Evolutionary conservation across 2,888 invertebrate genomes (phyloP).

Genomic region (Morinoia aosen): DNA sequence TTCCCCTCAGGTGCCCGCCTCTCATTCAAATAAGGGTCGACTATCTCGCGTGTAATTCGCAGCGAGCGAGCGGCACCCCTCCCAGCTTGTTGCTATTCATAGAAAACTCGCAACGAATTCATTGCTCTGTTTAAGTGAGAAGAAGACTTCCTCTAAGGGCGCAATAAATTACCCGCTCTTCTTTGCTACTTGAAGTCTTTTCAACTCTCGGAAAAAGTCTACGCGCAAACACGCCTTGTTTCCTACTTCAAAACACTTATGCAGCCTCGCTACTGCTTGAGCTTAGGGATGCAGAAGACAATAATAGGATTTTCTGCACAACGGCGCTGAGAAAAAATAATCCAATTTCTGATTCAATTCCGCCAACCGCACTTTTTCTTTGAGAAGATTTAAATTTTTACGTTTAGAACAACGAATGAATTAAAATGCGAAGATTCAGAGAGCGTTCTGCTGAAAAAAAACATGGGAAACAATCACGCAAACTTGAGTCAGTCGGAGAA

Average conservation of each 20-base stretch:
- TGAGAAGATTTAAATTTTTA: background rate
- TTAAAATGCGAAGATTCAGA: background rate
- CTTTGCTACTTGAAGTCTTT: conserved; percentile 6
- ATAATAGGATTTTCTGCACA: conserved; percentile 4
- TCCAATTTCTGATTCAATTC: background rate
- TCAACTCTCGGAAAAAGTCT: conserved; percentile 3
- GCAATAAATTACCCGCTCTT: conserved; percentile 26
- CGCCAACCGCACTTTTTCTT: background rate
- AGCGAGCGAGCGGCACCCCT: background rate
- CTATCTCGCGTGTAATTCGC: conserved; percentile 14
- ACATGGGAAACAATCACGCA: background rate
- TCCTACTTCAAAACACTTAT: background rate
- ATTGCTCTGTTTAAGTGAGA: conserved; percentile 51
- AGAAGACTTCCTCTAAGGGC: conserved; percentile 35
- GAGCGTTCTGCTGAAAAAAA: background rate
- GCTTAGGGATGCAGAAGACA: background rate
- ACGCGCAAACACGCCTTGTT: conserved; percentile 10
- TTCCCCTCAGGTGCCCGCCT: background rate
- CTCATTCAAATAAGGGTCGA: conserved; percentile 19
- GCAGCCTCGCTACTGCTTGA: background rate
- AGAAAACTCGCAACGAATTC: conserved; percentile 47
- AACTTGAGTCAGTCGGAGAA: background rate
- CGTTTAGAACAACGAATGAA: background rate
- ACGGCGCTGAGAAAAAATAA: background rate
- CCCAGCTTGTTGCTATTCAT: conserved; percentile 49